Evolutionary conservation across 2,113 vertebrate species (phyloP).

Genomic region (Phaethon lepturus): DNA sequence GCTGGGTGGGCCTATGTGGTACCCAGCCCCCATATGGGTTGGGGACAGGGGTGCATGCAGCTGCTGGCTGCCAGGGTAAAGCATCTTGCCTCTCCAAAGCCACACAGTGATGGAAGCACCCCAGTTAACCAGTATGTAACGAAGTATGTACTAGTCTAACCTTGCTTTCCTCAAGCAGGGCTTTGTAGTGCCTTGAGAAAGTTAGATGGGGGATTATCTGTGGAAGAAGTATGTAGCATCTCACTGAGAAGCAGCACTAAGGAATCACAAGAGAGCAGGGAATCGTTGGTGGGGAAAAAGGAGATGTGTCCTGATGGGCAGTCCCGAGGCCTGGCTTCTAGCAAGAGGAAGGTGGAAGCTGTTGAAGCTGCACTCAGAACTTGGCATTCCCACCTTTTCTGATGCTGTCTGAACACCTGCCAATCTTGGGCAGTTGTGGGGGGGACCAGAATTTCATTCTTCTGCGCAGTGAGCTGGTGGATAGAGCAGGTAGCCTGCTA

Average conservation of each 20-base stretch:
- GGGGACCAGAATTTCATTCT: neutral
- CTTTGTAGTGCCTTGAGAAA: neutral
- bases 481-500: neutral
- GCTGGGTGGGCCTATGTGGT: neutral
- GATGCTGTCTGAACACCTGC: rapidly evolving
- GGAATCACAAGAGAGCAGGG: neutral
- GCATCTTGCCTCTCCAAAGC: neutral
- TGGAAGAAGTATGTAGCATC: neutral
- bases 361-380: neutral
- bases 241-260: rapidly evolving
- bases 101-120: neutral
- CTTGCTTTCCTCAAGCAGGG: no score
- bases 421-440: neutral
- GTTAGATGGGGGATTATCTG: neutral
- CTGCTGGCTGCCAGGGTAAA: neutral
- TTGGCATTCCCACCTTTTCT: neutral
- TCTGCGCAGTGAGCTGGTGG: neutral
- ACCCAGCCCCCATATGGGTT: rapidly evolving
- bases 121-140: neutral
- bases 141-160: neutral
- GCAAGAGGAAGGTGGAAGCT: neutral
- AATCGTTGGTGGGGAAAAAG: neutral
- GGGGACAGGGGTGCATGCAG: neutral
- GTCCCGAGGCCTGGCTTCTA: neutral
- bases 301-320: rapidly evolving